Base-by-base conservation (phyloP, 2,797 vertebrate genomes). In the Falco rusticolus region DNA sequence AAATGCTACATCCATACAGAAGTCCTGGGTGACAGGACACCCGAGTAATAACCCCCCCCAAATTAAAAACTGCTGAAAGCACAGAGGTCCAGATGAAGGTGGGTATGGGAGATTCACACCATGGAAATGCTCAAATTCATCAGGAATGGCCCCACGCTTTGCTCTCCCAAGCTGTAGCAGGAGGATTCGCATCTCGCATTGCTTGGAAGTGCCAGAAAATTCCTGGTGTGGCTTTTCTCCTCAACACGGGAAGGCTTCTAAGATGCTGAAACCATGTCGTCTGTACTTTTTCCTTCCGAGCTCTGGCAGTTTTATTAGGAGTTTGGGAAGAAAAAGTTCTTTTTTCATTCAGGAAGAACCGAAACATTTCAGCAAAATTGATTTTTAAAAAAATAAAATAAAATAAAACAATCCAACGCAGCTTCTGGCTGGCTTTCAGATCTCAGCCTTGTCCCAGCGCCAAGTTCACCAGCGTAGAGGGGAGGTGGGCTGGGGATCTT, bases 101-200 rank as follows among this genome's bases (percentile, higher is more conserved):
- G 17, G 8, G 10, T 15, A 37, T 5, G 29, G 56, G 15, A 60
- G 10, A 75, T 8, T 53, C 25, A 50, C 65, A 37, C 18, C 74
- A 41, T 4, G 4, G 57, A 28, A 83, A 78, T 37, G 69, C 9
- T 11, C 11, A 12, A 3, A 41, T 83, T 48, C 10, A 45, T 20
- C 33, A 18, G 20, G 22, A 59, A 25, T 0, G 3, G 25, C 7
- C 18, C 12, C 33, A 64, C 0, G 1, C 2, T 31, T n/a, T 50
- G 29, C n/a, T 51, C 28, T 65, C 33, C 29, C 47, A 61, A 43
- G 28, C 28, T 9, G 6, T 14, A 26, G 53, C 28, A 78, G 65
- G 15, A 84, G 31, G 59, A 33, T 3, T 69, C 43, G 3, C 31
- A 50, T 11, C 41, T 56, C 53, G 1, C 10, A 9, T 9, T 3